These are phyloP conservation scores for Asteroscopus sphinx DNA, from an alignment of 2,888 invertebrate species.

Conservation along the genomic window DNA sequence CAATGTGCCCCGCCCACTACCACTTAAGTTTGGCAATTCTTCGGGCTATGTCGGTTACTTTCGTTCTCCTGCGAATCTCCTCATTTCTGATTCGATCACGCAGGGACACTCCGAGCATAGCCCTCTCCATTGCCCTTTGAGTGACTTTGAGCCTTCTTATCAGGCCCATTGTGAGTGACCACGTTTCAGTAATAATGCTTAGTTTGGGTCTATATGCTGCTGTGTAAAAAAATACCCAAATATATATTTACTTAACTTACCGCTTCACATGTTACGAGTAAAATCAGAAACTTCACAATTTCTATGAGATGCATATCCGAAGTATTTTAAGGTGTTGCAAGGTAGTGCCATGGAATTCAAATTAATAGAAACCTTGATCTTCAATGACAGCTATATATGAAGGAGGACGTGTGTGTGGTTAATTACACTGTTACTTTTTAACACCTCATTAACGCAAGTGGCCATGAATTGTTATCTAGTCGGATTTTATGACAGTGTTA, in stretches of 20 bases:
- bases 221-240: too few species aligned
- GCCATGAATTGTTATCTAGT: constrained; percentile 27
- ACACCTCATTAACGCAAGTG: constrained; percentile 42
- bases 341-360: constrained; percentile 61
- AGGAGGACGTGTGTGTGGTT: constrained; percentile 49
- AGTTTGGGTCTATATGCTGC: too few species aligned
- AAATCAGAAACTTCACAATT: constrained; percentile 68
- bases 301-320: constrained; percentile 65
- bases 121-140: too few species aligned
- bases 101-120: too few species aligned
- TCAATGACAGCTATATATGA: constrained; percentile 64
- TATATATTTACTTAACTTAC: constrained; percentile 63
- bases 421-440: constrained; percentile 45
- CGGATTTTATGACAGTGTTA: background rate
- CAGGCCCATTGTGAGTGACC: too few species aligned
- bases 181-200: too few species aligned
- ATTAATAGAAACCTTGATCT: constrained; percentile 64
- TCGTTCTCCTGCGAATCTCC: too few species aligned
- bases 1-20: too few species aligned
- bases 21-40: too few species aligned
- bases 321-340: constrained; percentile 26
- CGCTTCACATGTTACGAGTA: constrained; percentile 72
- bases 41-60: too few species aligned
- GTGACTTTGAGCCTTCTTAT: too few species aligned
- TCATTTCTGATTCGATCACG: too few species aligned